Evolutionary conservation across 2,888 invertebrate species (phyloP).

Genomic region (Yponomeuta plumbellus): DNA sequence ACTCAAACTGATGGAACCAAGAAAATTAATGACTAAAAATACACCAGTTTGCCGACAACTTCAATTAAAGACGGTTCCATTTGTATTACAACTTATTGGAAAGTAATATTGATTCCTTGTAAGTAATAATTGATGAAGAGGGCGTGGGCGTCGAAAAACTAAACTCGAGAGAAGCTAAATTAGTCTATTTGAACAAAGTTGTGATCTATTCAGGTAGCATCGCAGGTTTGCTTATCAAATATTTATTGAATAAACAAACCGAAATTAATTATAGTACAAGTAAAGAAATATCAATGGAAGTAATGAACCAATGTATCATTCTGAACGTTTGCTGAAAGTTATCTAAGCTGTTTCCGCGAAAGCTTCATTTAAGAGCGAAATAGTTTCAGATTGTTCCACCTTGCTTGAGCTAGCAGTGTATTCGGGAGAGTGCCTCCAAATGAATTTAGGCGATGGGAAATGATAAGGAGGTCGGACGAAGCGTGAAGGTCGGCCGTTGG

Average conservation of each 20-base stretch:
- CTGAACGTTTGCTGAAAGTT: too few species aligned
- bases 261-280: background rate
- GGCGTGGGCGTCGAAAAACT: background rate
- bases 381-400: background rate
- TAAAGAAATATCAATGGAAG: too few species aligned
- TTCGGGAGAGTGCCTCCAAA: background rate
- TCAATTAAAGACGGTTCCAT: background rate
- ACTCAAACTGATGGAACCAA: conserved; percentile 40
- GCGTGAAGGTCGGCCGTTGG: conserved; percentile 13
- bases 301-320: background rate
- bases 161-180: background rate
- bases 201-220: background rate
- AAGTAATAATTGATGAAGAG: background rate
- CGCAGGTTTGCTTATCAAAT: background rate
- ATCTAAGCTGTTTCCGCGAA: too few species aligned
- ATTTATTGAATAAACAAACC: background rate
- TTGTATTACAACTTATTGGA: background rate
- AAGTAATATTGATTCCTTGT: background rate
- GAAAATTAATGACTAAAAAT: conserved; percentile 40
- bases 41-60: conserved; percentile 24
- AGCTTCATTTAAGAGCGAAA: background rate
- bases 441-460: conserved; percentile 9
- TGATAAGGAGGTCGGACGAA: background rate
- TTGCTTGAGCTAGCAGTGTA: background rate
- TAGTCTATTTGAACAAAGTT: background rate